phyloP scores from a whole-genome alignment of 2,888 invertebrate species.

The Pristionchus mayeri region DNA sequence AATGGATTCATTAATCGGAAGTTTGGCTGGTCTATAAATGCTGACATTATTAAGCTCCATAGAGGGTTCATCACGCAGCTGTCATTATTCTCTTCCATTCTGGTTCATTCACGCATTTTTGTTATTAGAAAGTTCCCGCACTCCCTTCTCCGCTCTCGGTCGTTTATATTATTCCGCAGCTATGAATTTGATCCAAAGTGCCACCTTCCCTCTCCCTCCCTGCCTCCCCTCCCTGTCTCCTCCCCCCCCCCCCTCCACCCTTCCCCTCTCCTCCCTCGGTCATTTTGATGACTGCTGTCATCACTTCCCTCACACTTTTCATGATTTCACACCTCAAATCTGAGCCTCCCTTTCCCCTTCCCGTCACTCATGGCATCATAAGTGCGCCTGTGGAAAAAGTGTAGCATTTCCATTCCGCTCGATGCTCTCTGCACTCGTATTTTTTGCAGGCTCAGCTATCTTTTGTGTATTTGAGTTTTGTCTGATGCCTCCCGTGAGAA shows the following conservation, averaged over 20 bases:
- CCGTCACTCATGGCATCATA: conserved; percentile 8
- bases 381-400: conserved; percentile 3
- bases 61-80: too few species aligned
- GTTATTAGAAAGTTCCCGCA: conserved; percentile 1
- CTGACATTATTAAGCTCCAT: too few species aligned
- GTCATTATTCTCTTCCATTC: too few species aligned
- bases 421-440: too few species aligned
- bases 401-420: not conserved
- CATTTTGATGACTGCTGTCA: conserved; percentile 32
- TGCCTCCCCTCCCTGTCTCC: not conserved
- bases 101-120: not conserved
- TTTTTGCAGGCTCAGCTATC: too few species aligned
- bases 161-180: not conserved
- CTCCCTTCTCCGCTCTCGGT: not conserved
- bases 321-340: not conserved
- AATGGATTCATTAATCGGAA: too few species aligned
- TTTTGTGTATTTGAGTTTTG: too few species aligned
- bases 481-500: too few species aligned
- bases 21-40: too few species aligned
- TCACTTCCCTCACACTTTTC: not conserved
- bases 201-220: not conserved
- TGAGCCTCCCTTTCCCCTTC: not conserved
- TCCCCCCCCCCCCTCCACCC: not conserved
- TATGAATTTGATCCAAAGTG: not conserved
- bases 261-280: not conserved